Evolutionary conservation across 1,140 invertebrate genomes (phyloP), one percentile per base, ranked within the genome.

Genomic region (Aphelinus certus): DNA sequence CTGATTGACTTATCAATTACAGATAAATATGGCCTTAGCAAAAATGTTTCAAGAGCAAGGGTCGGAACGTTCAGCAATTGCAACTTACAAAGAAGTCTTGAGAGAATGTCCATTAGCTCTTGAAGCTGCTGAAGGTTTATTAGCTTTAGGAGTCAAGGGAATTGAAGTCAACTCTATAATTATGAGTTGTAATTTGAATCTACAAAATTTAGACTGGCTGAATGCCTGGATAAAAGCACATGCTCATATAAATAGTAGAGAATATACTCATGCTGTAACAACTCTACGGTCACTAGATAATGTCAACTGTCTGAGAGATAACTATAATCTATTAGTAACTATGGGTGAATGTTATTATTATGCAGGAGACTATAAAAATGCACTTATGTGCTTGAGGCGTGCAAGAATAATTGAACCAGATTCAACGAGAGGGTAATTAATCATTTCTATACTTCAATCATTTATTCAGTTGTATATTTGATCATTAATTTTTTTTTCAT

Each of bases 21-120:
- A 86, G 85, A 81, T 88, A 2, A 94, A 95, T 80, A 90, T 94
- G 88, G 90, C 93, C 48, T 81, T 95, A 53, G 94, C 91, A 7
- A 92, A 92, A 80, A 86, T 95, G 68, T 94, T 94, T 79, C 89
- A 93, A 56, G 90, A 92, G 76, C 89, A 89, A 76, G 94, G 93
- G 55, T 91, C 92, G 88, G 93, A 94, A 79, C 83, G 93, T 74
- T 92, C 92, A 55, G 93, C 93, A 0, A 91, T 93, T 55, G 90
- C 91, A 1, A 90, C 91, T 45, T 95, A 92, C 81, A 94, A 94
- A 83, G 94, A 95, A 88, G 92, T 95, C 26, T 79, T 95, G 10
- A 89, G 90, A 83, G 93, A 94, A 83, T 93, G 93, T 84, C 94
- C 94, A 1, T 84, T 95, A 76, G 92, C 94, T 1, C 75, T 95